A percentile compares a stretch with the other conserved stretches of the same genome.
Evolutionary conservation across 2,113 vertebrate genomes (phyloP).

Genomic region (Nibea albiflora): DNA sequence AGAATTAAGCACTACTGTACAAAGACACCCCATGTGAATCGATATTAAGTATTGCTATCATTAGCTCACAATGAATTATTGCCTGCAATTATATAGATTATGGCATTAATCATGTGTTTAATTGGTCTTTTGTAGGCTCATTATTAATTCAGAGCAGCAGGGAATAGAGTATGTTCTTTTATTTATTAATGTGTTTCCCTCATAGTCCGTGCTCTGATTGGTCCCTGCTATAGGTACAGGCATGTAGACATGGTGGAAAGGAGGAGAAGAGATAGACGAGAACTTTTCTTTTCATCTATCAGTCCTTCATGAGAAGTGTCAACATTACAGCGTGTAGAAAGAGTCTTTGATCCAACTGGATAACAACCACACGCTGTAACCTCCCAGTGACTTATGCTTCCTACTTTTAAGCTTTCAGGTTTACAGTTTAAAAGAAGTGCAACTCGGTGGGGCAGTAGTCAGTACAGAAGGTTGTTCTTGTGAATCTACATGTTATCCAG

Average conservation of each 20-base stretch:
- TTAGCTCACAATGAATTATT: constrained; percentile 83
- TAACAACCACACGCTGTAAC: neutral
- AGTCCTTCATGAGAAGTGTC: constrained; percentile 18
- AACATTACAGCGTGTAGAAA: neutral
- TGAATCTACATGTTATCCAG: neutral
- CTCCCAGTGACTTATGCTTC: neutral
- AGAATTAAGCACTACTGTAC: constrained; percentile 77
- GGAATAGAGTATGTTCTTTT: constrained; percentile 82
- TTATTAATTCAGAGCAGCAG: constrained; percentile 84
- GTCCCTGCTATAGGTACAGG: constrained; percentile 49
- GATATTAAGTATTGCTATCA: constrained; percentile 83
- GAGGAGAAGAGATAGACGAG: constrained; percentile 10
- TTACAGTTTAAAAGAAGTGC: neutral
- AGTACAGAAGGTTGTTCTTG: neutral
- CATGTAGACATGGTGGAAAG: constrained; percentile 28
- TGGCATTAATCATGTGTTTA: constrained; percentile 85
- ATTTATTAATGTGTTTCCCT: constrained; percentile 78
- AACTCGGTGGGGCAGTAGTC: neutral
- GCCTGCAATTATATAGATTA: constrained; percentile 85
- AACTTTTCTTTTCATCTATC: constrained; percentile 18
- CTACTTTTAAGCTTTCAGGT: neutral
- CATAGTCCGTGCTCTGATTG: constrained; percentile 47
- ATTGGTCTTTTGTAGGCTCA: constrained; percentile 84
- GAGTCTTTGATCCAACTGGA: constrained; percentile 7
- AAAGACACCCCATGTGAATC: constrained; percentile 79